phyloP scores from a whole-genome alignment of 2,888 invertebrate genomes.

The Amiota mariae region DNA sequence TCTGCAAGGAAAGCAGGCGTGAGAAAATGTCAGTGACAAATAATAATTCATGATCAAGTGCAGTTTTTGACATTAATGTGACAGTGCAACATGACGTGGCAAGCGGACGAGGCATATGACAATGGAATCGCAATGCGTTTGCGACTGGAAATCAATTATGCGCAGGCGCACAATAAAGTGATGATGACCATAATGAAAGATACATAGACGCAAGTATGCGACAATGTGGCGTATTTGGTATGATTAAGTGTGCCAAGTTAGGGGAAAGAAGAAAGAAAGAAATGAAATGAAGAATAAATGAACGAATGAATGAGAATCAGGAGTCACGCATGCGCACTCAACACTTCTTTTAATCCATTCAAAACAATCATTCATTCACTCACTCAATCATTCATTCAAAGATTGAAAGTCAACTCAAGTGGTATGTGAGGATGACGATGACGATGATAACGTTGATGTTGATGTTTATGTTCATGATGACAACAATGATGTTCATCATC shows the following conservation, averaged over 20 bases:
- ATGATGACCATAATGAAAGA: neutral
- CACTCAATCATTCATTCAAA: conserved; percentile 10
- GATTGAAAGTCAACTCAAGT: conserved; percentile 28
- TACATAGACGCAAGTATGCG: neutral
- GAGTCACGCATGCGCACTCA: neutral
- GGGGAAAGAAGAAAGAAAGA: neutral
- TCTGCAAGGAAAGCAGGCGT: neutral
- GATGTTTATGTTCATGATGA: conserved; percentile 3
- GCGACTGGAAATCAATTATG: conserved; percentile 22
- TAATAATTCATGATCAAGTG: conserved; percentile 61
- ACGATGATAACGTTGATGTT: neutral
- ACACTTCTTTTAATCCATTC: neutral
- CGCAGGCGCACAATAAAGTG: neutral
- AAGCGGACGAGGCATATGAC: conserved; percentile 10
- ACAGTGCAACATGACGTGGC: conserved; percentile 41
- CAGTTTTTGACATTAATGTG: conserved; percentile 68
- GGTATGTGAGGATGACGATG: conserved; percentile 13
- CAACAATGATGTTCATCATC: neutral
- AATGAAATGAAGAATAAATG: neutral
- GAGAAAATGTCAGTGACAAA: conserved; percentile 10
- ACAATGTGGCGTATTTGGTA: conserved; percentile 10
- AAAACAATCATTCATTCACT: neutral
- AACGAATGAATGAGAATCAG: neutral
- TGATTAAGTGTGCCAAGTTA: neutral
- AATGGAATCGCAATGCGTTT: conserved; percentile 7